These are phyloP conservation scores for Cenopis cana DNA, from an alignment of 2,888 invertebrate genomes.

Conservation along the genomic window DNA sequence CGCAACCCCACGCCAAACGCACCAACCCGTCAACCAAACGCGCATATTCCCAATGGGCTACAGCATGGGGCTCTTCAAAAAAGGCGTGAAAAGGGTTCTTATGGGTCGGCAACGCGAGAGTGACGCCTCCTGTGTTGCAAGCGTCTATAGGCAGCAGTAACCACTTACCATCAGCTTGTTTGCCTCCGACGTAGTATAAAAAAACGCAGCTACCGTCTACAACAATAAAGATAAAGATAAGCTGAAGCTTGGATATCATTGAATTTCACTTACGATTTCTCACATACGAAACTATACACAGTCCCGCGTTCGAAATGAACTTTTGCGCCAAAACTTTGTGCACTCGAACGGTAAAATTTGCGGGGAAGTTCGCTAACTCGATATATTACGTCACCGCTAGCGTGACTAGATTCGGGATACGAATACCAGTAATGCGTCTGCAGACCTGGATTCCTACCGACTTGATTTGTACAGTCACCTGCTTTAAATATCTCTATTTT, in stretches of 20 bases:
- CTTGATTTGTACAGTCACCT: not conserved
- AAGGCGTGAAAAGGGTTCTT: too few species aligned
- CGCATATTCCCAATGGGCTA: too few species aligned
- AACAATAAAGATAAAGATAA: not conserved
- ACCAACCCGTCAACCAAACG: too few species aligned
- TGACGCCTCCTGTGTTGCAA: too few species aligned
- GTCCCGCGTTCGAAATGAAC: slow-evolving; percentile 53
- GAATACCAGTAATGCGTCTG: not conserved
- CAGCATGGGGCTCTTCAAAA: too few species aligned
- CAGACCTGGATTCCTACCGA: not conserved
- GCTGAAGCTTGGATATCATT: not conserved
- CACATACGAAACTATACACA: slow-evolving; percentile 47
- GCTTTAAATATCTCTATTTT: too few species aligned
- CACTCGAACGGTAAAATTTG: slow-evolving; percentile 66
- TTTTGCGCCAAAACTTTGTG: slow-evolving; percentile 68
- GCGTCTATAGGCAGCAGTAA: too few species aligned
- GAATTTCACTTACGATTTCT: slow-evolving; percentile 37
- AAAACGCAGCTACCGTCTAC: too few species aligned
- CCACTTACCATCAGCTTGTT: too few species aligned
- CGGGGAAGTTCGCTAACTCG: slow-evolving; percentile 61
- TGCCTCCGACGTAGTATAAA: too few species aligned
- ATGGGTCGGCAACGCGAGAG: too few species aligned
- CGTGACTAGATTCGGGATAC: slow-evolving; percentile 37
- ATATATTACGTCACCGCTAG: slow-evolving; percentile 63
- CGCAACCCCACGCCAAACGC: too few species aligned